These are phyloP conservation scores for Panzeria rudis DNA, from an alignment of 2,888 invertebrate species.

Conservation along the genomic window DNA sequence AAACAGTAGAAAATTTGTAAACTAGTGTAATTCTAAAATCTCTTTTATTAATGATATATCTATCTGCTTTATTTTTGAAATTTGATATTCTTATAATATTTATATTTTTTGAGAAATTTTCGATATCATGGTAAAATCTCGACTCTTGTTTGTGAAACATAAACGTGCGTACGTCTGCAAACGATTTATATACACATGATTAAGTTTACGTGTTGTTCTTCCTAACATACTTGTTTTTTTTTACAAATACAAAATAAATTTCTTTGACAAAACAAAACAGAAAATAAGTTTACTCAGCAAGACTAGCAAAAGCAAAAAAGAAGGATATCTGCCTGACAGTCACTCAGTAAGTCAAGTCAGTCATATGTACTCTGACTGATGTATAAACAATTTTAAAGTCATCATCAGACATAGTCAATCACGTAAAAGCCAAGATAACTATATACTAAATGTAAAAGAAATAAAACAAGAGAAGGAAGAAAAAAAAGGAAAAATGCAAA, in stretches of 20 bases:
- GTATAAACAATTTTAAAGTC: slow-evolving; percentile 65
- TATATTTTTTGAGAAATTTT: no score
- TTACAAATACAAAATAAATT: slow-evolving; percentile 36
- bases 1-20: no score
- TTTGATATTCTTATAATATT: no score
- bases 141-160: no score
- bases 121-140: no score
- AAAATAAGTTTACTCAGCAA: slow-evolving; percentile 16
- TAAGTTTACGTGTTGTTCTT: neutral
- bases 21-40: no score
- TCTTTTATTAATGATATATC: no score
- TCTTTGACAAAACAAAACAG: slow-evolving; percentile 17
- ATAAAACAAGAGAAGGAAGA: slow-evolving; percentile 1
- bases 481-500: neutral
- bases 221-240: slow-evolving; percentile 1
- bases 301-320: neutral
- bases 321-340: neutral
- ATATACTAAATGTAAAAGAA: slow-evolving; percentile 12
- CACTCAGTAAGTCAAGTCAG: slow-evolving; percentile 18
- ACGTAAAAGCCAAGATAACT: slow-evolving; percentile 58
- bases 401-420: slow-evolving; percentile 73
- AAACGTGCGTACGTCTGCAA: slow-evolving; percentile 21
- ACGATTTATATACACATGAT: neutral
- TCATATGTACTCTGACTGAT: slow-evolving; percentile 33
- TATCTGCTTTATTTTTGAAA: no score